A percentile compares a stretch with the other conserved stretches of the same genome.
Conservation (phyloP, 2,113 vertebrate genomes). For the Corydoras sp. region DNA sequence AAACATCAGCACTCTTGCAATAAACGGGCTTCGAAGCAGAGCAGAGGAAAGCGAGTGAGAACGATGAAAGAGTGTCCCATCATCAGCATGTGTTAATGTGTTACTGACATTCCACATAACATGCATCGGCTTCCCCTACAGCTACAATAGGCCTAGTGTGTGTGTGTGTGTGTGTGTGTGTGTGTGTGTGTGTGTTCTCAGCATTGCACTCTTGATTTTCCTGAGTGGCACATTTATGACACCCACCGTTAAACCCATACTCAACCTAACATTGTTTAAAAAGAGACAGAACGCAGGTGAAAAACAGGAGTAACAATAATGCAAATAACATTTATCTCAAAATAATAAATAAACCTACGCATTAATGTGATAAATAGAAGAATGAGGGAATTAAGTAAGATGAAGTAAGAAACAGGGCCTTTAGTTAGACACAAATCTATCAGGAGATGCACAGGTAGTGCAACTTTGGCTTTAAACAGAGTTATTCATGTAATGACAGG, state of each 20-base stretch:
- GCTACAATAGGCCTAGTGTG: constrained; percentile 4
- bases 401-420: neutral
- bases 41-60: constrained; percentile 54
- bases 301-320: neutral
- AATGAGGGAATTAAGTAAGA: neutral
- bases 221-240: constrained; percentile 33
- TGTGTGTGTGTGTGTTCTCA: neutral
- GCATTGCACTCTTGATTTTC: constrained; percentile 20
- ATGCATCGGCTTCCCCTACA: constrained; percentile 13
- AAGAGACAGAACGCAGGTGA: constrained; percentile 12
- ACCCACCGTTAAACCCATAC: constrained; percentile 33
- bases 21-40: constrained; percentile 10
- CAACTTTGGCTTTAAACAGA: too few species aligned
- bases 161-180: constrained; percentile 13
- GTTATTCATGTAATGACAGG: too few species aligned
- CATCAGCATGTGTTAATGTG: constrained; percentile 17
- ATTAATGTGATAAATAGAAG: constrained; percentile 16
- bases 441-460: too few species aligned
- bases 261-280: constrained; percentile 31
- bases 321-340: neutral
- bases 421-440: too few species aligned
- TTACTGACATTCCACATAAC: constrained; percentile 18
- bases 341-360: neutral
- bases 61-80: constrained; percentile 47
- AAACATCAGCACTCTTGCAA: constrained; percentile 54